Evolutionary conservation across 1,140 invertebrate species (phyloP).

Genomic region (Globodera rostochiensis): DNA sequence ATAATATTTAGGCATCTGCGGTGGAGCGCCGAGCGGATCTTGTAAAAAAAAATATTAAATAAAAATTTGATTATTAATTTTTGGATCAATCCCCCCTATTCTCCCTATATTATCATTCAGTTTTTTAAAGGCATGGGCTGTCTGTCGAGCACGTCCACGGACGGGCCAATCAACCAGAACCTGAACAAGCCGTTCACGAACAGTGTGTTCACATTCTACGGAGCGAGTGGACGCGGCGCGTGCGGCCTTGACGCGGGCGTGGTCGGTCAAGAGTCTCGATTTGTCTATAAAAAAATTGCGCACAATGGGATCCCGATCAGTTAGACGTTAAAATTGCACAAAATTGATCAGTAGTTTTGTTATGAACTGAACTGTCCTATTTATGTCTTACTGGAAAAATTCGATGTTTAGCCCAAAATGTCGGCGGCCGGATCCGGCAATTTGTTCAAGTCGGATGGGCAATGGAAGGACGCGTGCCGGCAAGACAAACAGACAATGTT

Average conservation of each 20-base stretch:
- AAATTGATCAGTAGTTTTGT: background rate
- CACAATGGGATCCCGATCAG: background rate
- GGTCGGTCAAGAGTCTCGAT: background rate
- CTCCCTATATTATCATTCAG: too few relatives aligned
- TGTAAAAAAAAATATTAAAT: too few relatives aligned
- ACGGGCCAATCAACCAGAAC: conserved; percentile 1
- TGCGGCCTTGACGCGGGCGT: conserved; percentile 15
- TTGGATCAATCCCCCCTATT: too few relatives aligned
- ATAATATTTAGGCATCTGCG: too few relatives aligned
- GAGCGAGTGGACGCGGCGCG: conserved; percentile 16
- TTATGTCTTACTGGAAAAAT: too few relatives aligned
- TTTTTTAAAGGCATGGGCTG: background rate
- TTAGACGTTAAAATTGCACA: background rate
- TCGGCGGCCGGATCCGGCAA: conserved; percentile 30
- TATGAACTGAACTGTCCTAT: background rate
- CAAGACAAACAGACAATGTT: conserved; percentile 24
- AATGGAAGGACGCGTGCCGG: conserved; percentile 30
- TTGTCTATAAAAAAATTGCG: too few relatives aligned
- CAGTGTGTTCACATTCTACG: conserved; percentile 27
- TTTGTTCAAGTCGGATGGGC: conserved; percentile 20
- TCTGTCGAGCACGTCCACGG: background rate
- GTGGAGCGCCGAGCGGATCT: too few relatives aligned
- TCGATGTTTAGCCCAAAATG: conserved; percentile 14
- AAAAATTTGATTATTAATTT: too few relatives aligned
- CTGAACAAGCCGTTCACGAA: conserved; percentile 17